Evolutionary conservation across 2,113 vertebrate genomes (phyloP).

Genomic region (Bothrops jararaca): DNA sequence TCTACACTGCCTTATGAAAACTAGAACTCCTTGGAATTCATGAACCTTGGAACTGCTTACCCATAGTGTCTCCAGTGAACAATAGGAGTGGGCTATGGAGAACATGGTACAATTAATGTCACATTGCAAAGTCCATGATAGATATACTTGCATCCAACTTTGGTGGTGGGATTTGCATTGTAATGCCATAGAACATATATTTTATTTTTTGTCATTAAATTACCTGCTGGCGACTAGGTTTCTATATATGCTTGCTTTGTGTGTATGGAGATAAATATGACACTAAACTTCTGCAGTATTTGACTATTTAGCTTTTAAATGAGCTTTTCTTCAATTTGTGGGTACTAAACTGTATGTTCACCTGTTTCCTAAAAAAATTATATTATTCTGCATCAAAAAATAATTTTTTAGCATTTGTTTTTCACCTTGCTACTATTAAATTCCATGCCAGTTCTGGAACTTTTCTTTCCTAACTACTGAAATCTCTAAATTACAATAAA

Average conservation of each 20-base stretch:
- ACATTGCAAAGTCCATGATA: background rate
- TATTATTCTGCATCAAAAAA: background rate
- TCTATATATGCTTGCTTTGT: background rate
- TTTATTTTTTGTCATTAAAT: too few relatives aligned
- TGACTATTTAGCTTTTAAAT: too few relatives aligned
- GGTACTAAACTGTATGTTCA: too few relatives aligned
- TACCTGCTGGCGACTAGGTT: too few relatives aligned
- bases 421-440: background rate
- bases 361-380: background rate
- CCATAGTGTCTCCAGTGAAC: background rate
- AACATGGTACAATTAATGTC: background rate
- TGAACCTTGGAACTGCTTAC: background rate
- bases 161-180: background rate
- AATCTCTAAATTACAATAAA: background rate
- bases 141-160: background rate
- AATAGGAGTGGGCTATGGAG: background rate
- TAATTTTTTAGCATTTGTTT: background rate
- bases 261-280: background rate
- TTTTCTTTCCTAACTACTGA: rapidly evolving
- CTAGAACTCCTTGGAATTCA: background rate
- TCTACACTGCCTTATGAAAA: too few relatives aligned
- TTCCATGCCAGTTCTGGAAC: background rate
- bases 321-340: too few relatives aligned
- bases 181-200: background rate
- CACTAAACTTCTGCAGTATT: background rate